Base-by-base conservation (phyloP, 37 sponge, comb jelly and placozoan genomes). In the Oscarella lobularis region DNA sequence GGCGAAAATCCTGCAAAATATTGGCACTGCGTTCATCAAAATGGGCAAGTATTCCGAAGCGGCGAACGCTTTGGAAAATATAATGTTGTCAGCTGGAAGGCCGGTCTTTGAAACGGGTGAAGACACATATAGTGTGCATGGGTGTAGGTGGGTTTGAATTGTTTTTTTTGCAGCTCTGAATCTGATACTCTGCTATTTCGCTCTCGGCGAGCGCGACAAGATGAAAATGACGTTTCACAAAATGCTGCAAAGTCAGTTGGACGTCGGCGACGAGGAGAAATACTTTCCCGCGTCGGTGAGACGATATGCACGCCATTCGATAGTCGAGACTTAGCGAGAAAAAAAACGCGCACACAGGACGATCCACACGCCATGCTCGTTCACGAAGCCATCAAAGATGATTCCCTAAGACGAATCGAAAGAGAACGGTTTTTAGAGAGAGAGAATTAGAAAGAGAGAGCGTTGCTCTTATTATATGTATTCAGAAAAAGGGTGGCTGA, bases 11-110 rank as follows among this genome's bases (percentile, higher is more conserved):
- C 79, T 96, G 36, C 86, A 88, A 81, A 96, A 96, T 39, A 96
- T 93, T 39, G 94, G 94, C 5, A 36, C 86, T 30, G 91, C 81
- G 39, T 90, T 93, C 81, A 81, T 96, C 35, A 76, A 72, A 41
- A 90, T 93, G 94, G 94, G 90, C 36, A 90, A 85, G 74, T 96
- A 96, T 67, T 74, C 81, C 40, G 98, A 96, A 79, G 94, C 98
- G 35, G 87, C 92, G 39, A 85, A 83, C n/a, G 80, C 91, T 38
- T 93, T 84, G 78, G 98, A 96, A 35, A 84, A 84, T 60, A 88
- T 93, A 70, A 90, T 93, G 94, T 78, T 54, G 68, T 78, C 80
- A 70, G 76, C 60, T 5, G 83, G 84, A 14, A 80, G 82, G 34
- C 80, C 85, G n/a, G 85, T 86, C 78, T 90, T 90, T 71, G 83